Evolutionary conservation across 2,797 vertebrate species (phyloP).

Genomic region (Menidia menidia): DNA sequence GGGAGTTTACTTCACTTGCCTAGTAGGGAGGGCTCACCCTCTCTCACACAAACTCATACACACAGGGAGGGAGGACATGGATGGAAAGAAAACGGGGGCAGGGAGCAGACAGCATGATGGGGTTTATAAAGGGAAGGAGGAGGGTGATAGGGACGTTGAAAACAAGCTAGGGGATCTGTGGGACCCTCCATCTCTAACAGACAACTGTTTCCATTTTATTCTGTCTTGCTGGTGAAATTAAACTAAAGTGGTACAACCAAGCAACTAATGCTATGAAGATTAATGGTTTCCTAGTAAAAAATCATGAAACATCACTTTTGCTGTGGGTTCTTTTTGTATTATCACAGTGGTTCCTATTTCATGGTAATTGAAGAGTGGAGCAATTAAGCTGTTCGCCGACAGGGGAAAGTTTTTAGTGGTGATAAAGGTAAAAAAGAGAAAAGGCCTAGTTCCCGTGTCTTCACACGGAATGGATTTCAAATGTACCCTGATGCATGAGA

Average conservation of each 20-base stretch:
- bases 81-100: constrained; percentile 71
- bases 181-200: constrained; percentile 33
- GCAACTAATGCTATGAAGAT: neutral
- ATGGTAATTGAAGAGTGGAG: neutral
- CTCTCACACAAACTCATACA: constrained; percentile 39
- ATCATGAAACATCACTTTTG: neutral
- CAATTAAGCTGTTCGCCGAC: neutral
- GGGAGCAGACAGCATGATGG: constrained; percentile 66
- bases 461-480: constrained; percentile 24
- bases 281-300: neutral
- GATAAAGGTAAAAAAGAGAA: constrained; percentile 13
- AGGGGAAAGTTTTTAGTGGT: constrained; percentile 1
- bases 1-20: constrained; percentile 72
- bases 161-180: constrained; percentile 61
- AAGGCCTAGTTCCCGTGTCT: constrained; percentile 5
- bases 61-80: constrained; percentile 48
- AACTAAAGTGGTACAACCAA: neutral
- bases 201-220: constrained; percentile 23
- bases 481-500: neutral
- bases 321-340: neutral
- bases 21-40: constrained; percentile 62
- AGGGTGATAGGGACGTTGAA: constrained; percentile 61
- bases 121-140: constrained; percentile 57
- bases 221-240: neutral
- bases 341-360: too few species aligned